Conservation (phyloP, 2,113 vertebrate genomes). For the Pionites leucogaster region DNA sequence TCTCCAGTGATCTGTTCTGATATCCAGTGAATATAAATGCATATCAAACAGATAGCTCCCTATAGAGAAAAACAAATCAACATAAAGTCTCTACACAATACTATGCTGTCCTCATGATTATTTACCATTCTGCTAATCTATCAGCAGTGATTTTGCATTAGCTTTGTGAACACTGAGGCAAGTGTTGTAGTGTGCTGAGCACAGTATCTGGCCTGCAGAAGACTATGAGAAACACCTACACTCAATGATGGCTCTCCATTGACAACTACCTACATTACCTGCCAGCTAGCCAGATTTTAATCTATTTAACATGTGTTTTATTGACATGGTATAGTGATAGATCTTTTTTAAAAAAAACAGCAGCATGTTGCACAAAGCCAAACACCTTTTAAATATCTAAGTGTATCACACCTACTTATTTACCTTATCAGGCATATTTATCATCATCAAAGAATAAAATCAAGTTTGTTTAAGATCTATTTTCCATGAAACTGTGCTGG, state of each 20-base stretch:
- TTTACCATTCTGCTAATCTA: not conserved
- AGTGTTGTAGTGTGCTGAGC: not conserved
- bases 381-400: not conserved
- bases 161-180: not conserved
- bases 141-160: not conserved
- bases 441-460: not conserved
- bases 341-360: not conserved
- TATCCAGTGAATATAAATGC: not conserved
- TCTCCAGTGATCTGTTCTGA: not conserved
- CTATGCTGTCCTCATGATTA: not conserved
- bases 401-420: not conserved
- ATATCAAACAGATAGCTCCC: not conserved
- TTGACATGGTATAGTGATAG: not conserved
- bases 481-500: not conserved
- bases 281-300: not conserved
- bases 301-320: not conserved
- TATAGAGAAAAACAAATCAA: not conserved
- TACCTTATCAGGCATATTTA: not conserved
- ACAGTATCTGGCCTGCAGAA: not conserved
- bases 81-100: not conserved
- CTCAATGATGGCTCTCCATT: not conserved
- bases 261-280: not conserved
- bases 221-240: not conserved
- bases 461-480: not conserved
- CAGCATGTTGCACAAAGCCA: not conserved